These are phyloP conservation scores for Aeoliscus strigatus DNA, from an alignment of 2,797 vertebrate species.

Conservation along the genomic window DNA sequence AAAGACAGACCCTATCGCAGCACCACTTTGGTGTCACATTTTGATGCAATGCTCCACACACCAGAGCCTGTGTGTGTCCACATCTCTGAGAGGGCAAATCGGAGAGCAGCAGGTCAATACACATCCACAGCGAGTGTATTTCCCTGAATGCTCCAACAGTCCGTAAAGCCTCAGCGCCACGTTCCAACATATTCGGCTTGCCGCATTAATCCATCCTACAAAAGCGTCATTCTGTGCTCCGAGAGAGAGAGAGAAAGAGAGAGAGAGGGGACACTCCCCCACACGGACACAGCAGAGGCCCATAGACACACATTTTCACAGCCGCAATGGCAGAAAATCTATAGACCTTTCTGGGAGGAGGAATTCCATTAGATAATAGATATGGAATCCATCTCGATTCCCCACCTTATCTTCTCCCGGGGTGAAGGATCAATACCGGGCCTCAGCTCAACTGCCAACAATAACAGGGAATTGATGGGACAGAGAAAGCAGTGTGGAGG, in stretches of 20 bases:
- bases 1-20: conserved; percentile 29
- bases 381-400: conserved; percentile 86
- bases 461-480: conserved; percentile 84
- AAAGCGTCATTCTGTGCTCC: conserved; percentile 63
- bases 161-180: conserved; percentile 60
- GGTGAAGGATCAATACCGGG: conserved; percentile 80
- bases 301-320: conserved; percentile 66
- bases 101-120: conserved; percentile 72
- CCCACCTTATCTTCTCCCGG: conserved; percentile 80
- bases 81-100: conserved; percentile 57
- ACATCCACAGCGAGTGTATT: conserved; percentile 72
- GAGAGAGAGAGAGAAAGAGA: conserved; percentile 54
- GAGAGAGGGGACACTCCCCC: conserved; percentile 37
- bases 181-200: conserved; percentile 66
- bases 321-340: conserved; percentile 85
- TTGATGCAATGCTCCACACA: conserved; percentile 46
- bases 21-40: conserved; percentile 33
- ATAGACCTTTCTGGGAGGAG: conserved; percentile 81
- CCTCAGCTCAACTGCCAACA: conserved; percentile 81
- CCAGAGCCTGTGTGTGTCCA: conserved; percentile 39
- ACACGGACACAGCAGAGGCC: conserved; percentile 29
- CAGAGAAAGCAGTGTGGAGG: conserved; percentile 63
- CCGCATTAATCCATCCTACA: conserved; percentile 73
- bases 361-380: conserved; percentile 90
- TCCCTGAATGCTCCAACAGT: conserved; percentile 63